Percentiles rank a stretch among this genome's conserved stretches.
These are phyloP conservation scores for Thinocorus orbignyianus DNA, from an alignment of 2,113 vertebrate species.

Conservation along the genomic window DNA sequence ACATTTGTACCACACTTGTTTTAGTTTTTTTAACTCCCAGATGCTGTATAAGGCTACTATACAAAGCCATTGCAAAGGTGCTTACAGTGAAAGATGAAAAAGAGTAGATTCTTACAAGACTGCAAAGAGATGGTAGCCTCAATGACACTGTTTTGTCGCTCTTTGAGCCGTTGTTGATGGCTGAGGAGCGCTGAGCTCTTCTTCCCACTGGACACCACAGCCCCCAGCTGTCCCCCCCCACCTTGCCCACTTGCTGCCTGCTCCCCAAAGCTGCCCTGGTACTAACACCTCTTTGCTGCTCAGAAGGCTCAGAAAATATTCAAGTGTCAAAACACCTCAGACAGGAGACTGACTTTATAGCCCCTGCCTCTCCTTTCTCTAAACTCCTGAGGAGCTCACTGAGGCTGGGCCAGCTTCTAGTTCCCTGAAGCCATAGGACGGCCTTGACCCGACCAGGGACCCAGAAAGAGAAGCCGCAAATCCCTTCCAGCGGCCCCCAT, in stretches of 20 bases:
- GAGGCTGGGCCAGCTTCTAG: background rate
- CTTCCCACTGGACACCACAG: rapidly evolving
- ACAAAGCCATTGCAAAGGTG: background rate
- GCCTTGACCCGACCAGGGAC: rapidly evolving
- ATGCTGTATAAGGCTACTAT: background rate
- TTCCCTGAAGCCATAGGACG: background rate
- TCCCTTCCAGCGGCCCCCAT: rapidly evolving
- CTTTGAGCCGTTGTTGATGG: background rate
- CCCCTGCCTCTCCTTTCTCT: too few relatives aligned
- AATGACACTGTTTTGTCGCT: rapidly evolving
- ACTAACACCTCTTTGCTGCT: rapidly evolving
- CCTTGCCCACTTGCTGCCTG: rapidly evolving
- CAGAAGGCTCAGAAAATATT: background rate
- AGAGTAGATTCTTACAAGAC: background rate
- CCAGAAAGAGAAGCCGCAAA: rapidly evolving
- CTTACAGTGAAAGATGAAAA: background rate
- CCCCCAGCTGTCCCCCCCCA: rapidly evolving
- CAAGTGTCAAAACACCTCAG: background rate
- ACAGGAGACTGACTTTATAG: background rate
- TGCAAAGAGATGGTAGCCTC: rapidly evolving
- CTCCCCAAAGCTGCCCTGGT: background rate
- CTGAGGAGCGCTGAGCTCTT: background rate
- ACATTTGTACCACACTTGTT: background rate
- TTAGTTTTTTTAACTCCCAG: background rate
- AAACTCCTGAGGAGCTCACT: background rate